Evolutionary conservation across 1,140 invertebrate species (phyloP).

Genomic region (Melipona quadrifasciata): DNA sequence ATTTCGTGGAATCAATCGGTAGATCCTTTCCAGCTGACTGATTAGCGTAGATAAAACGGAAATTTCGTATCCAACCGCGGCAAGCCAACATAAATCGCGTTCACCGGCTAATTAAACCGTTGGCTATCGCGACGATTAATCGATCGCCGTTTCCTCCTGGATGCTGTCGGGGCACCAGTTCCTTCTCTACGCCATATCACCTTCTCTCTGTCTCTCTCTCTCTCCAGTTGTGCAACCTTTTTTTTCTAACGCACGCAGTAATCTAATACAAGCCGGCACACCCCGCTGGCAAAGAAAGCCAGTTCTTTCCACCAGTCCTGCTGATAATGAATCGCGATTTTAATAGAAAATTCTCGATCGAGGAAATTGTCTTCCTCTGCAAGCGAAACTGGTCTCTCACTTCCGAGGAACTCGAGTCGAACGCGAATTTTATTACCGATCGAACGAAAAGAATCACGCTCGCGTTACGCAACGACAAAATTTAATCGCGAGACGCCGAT

Average conservation of each 20-base stretch:
- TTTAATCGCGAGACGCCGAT: background rate
- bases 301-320: background rate
- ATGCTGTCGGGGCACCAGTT: slow-evolving; percentile 37
- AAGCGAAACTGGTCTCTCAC: background rate
- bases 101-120: slow-evolving; percentile 74
- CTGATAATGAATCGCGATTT: background rate
- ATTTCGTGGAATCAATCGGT: slow-evolving; percentile 35
- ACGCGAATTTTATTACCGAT: background rate
- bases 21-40: slow-evolving; percentile 27
- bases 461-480: background rate
- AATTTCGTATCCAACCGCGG: slow-evolving; percentile 54
- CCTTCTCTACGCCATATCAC: slow-evolving; percentile 31
- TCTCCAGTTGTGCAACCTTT: background rate
- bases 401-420: background rate
- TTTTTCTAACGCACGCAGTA: background rate
- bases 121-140: slow-evolving; percentile 76
- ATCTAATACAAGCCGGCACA: slow-evolving; percentile 8
- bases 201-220: slow-evolving; percentile 8
- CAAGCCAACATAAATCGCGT: slow-evolving; percentile 61
- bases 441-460: no score
- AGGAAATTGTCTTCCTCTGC: background rate
- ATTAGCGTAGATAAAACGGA: slow-evolving; percentile 46
- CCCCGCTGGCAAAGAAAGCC: background rate
- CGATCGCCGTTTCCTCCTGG: slow-evolving; percentile 68
- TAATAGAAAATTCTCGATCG: background rate